Evolutionary conservation across 2,113 vertebrate genomes (phyloP).

Genomic region (Periophthalmus modestus): DNA sequence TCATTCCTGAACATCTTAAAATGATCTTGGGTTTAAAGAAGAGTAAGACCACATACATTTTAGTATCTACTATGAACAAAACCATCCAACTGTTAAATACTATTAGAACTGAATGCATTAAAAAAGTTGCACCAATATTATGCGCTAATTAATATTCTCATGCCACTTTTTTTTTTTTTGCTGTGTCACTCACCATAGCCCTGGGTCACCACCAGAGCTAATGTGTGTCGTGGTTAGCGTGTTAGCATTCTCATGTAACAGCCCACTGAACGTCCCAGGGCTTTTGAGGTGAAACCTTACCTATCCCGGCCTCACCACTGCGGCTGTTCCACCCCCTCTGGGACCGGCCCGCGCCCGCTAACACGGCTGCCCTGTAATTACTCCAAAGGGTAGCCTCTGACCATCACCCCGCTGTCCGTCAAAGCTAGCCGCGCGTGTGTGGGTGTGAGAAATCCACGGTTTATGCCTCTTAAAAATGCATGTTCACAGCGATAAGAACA

Average conservation of each 20-base stretch:
- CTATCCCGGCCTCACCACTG: slow-evolving; percentile 20
- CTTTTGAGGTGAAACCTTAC: slow-evolving; percentile 60
- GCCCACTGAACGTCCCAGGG: slow-evolving; percentile 18
- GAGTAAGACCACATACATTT: too few relatives aligned
- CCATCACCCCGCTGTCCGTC: slow-evolving; percentile 58
- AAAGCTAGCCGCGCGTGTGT: slow-evolving; percentile 47
- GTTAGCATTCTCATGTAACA: slow-evolving; percentile 56
- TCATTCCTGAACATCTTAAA: too few relatives aligned
- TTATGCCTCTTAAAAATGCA: slow-evolving; percentile 69
- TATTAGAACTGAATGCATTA: too few relatives aligned
- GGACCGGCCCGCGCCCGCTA: slow-evolving; percentile 32
- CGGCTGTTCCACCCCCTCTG: slow-evolving; percentile 32
- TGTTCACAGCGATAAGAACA: slow-evolving; percentile 54
- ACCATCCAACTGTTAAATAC: too few relatives aligned
- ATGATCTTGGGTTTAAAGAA: too few relatives aligned
- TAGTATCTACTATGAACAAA: too few relatives aligned
- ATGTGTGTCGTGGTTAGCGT: slow-evolving; percentile 58
- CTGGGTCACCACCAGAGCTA: slow-evolving; percentile 56
- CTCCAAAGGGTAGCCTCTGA: slow-evolving; percentile 45
- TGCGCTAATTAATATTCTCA: too few relatives aligned
- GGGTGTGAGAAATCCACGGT: slow-evolving; percentile 61
- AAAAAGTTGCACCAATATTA: too few relatives aligned
- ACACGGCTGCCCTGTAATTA: slow-evolving; percentile 69
- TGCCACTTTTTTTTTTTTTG: background rate
- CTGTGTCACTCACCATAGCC: background rate